Evolutionary conservation across 2,113 vertebrate genomes (phyloP), one percentile per base, ranked within the genome.

Genomic region (Carassius carassius): DNA sequence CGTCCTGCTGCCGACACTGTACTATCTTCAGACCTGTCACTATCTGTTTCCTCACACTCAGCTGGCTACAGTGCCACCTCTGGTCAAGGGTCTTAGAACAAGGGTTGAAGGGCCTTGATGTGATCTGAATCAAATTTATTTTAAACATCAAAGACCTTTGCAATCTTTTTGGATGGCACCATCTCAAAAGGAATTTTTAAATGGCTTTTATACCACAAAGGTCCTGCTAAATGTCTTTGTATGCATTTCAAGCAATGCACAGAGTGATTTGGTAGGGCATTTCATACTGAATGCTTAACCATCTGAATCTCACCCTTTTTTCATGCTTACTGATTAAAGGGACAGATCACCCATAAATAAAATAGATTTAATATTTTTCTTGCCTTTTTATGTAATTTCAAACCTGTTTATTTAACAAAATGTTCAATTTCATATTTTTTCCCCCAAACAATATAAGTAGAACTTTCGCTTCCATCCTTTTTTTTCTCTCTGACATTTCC

Each of bases 21-120:
- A 4, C 56, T 91, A 93, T 93, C 92, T 91, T 87, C 70, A 86
- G 62, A 86, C 80, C 83, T 92, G 90, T 92, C 91, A 82, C 85
- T 82, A n/a, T 86, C 85, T 54, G 12, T 91, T 86, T 67, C 47
- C 75, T 49, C 21, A 47, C 92, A 92, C 91, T 90, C 90, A 88
- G 58, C 84, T 80, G 77, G 19, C 81, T 6, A 2, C 65, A 87
- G 89, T 87, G 91, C 16, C 69, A 83, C 63, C 70, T 83, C 85
- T 67, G 75, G 80, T 89, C 85, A 65, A 2, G 25, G 70, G 78
- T 16, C 62, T 83, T 78, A 67, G 77, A 83, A 81, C 44, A 12
- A 41, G 47, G 37, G 73, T 44, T 81, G 73, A 85, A 79, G 72
- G 49, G 87, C 69, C 11, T 29, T 62, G 84, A 77, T 67, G 67